Percentiles rank a stretch among this genome's conserved stretches.
Evolutionary conservation across 2,797 vertebrate genomes (phyloP).

Genomic region (Gambelia wislizenii): DNA sequence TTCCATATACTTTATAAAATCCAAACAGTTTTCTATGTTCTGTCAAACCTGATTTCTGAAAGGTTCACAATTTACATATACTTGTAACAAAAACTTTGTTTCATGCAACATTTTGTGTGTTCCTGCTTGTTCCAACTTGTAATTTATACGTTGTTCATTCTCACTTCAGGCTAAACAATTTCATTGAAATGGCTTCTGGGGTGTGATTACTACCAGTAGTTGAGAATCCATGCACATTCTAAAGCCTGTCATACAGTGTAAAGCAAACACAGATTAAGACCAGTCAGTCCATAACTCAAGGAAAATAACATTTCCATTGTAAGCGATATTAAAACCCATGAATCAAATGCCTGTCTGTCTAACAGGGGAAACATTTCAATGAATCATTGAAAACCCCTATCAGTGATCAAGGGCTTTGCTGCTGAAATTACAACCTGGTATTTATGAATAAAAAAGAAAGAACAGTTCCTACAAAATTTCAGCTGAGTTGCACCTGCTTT

Average conservation of each 20-base stretch:
- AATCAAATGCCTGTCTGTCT: conserved; percentile 25
- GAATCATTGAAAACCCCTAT: conserved; percentile 5
- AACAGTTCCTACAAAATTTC: conserved; percentile 11
- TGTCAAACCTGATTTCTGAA: neutral
- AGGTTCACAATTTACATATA: neutral
- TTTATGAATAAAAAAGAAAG: conserved; percentile 26
- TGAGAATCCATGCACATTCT: neutral
- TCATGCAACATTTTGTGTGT: neutral
- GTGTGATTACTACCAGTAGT: neutral
- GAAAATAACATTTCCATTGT: conserved; percentile 10
- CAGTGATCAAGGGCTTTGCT: conserved; percentile 25
- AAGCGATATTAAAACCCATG: conserved; percentile 33
- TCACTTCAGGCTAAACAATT: neutral
- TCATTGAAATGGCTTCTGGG: neutral
- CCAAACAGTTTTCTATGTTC: neutral
- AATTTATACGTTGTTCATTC: neutral
- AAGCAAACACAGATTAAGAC: conserved; percentile 29
- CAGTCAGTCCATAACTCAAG: conserved; percentile 20
- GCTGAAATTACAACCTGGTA: conserved; percentile 21
- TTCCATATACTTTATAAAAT: neutral
- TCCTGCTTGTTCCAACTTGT: conserved; percentile 21
- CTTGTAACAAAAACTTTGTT: conserved; percentile 5
- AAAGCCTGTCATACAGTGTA: conserved; percentile 17
- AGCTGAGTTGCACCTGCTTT: conserved; percentile 20
- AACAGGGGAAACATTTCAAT: neutral